Evolutionary conservation across 2,888 invertebrate genomes (phyloP), one percentile per base, ranked within the genome.

Genomic region (Tubulanus polymorphus): DNA sequence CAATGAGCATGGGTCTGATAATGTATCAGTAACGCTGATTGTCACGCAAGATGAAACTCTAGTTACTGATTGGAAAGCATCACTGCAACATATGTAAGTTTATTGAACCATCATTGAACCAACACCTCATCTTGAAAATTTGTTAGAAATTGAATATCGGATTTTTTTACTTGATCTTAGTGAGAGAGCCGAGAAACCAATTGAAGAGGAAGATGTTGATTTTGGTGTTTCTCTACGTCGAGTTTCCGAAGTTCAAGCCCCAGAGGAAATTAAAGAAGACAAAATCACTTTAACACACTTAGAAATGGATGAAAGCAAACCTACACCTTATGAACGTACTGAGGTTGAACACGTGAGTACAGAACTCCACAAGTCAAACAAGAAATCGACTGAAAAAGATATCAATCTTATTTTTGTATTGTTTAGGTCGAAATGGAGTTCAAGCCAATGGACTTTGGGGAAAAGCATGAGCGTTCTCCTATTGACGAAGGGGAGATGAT

Each of bases 41-140:
- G 76, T 76, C 10, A 78, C 78, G 1, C 69, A 74, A 55, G 75
- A 73, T 48, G 66, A 69, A 28, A 75, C 75, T 51, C 78, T 78
- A 49, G 75, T 70, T 1, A 70, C 69, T 32, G 78, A 78, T 65
- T 78, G 76, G 78, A 69, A 71, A 53, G 65, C 72, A 5, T 63
- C 67, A 51, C 71, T 78, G 51, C 75, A 75, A 65, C 73, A 75
- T 61, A 71, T 72, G 77, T 76, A 58, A 54, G 63, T 55, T 37
- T 18, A 15, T 41, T 5, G 18, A 5, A 8, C 23, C 6, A 15
- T 20, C 18, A 8, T 15, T 41, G 5, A 5, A 41, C 23, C 41
- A 41, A 8, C 6, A 8, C 6, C 6, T 5, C 41, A 23, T 41
- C 5, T 41, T 32, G 10, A 32, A n/a, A 32, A 12, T 32, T 32